Evolutionary conservation across 2,888 invertebrate species (phyloP).

Genomic region (Ectemnius lituratus): DNA sequence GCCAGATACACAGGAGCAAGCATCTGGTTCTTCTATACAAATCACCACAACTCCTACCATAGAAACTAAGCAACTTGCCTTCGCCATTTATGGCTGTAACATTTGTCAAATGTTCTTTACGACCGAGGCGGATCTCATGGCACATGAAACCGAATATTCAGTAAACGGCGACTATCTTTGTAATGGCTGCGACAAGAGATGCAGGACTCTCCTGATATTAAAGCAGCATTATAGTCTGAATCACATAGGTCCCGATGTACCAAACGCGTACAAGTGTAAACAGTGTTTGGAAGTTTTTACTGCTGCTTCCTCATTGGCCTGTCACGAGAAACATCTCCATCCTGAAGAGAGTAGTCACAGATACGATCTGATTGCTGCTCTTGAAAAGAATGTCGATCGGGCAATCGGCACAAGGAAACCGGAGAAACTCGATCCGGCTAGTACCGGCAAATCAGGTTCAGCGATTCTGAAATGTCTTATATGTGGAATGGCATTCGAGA

Average conservation of each 20-base stretch:
- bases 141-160: slow-evolving; percentile 51
- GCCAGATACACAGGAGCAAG: neutral
- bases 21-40: neutral
- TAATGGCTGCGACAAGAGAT: slow-evolving; percentile 50
- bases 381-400: too few relatives aligned
- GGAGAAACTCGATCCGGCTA: too few relatives aligned
- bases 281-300: slow-evolving; percentile 49
- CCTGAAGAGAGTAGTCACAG: neutral
- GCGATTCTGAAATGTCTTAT: slow-evolving; percentile 7
- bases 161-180: slow-evolving; percentile 53
- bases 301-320: slow-evolving; percentile 35
- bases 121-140: slow-evolving; percentile 25
- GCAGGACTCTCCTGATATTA: slow-evolving; percentile 35
- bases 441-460: too few relatives aligned
- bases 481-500: slow-evolving; percentile 25
- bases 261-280: slow-evolving; percentile 34
- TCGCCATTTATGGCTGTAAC: slow-evolving; percentile 33
- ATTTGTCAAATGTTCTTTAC: slow-evolving; percentile 54
- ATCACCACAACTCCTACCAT: neutral
- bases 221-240: slow-evolving; percentile 48
- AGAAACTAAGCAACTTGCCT: neutral
- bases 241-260: slow-evolving; percentile 26
- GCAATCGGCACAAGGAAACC: too few relatives aligned
- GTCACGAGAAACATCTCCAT: slow-evolving; percentile 60
- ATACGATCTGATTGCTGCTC: neutral